These are phyloP conservation scores for Callocephalon fimbriatum DNA, from an alignment of 2,113 vertebrate genomes.

Conservation along the genomic window DNA sequence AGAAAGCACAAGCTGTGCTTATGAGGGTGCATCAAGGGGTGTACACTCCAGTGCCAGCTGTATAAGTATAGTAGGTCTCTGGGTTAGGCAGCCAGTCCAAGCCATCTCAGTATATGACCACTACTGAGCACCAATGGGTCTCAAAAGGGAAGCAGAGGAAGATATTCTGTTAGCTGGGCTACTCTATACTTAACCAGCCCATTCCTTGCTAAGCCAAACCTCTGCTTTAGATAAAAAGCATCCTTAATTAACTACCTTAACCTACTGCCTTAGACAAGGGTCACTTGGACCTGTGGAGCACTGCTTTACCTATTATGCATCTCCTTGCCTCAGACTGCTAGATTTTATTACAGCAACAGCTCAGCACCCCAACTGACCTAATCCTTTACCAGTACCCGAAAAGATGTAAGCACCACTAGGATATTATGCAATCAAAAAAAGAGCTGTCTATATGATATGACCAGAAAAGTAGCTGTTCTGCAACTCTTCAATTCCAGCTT, in stretches of 20 bases:
- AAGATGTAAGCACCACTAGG: background rate
- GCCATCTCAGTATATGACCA: background rate
- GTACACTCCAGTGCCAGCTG: too few species aligned
- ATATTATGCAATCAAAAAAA: background rate
- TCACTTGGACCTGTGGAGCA: background rate
- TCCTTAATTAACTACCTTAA: background rate
- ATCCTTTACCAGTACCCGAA: background rate
- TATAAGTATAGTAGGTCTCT: background rate
- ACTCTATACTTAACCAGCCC: background rate
- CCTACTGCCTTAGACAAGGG: background rate
- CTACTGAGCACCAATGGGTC: background rate
- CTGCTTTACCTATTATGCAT: background rate
- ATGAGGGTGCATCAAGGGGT: background rate
- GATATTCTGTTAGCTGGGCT: background rate
- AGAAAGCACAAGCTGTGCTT: background rate
- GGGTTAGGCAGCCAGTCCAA: background rate
- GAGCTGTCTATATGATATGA: accelerated
- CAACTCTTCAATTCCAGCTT: background rate
- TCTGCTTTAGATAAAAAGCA: background rate
- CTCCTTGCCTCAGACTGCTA: background rate
- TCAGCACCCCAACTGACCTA: background rate
- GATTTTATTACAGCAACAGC: background rate
- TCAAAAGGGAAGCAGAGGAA: background rate
- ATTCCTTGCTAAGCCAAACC: background rate
- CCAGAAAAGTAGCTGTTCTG: background rate